phyloP scores from a whole-genome alignment of 2,797 vertebrate species.

The Pangasius larnaudii region DNA sequence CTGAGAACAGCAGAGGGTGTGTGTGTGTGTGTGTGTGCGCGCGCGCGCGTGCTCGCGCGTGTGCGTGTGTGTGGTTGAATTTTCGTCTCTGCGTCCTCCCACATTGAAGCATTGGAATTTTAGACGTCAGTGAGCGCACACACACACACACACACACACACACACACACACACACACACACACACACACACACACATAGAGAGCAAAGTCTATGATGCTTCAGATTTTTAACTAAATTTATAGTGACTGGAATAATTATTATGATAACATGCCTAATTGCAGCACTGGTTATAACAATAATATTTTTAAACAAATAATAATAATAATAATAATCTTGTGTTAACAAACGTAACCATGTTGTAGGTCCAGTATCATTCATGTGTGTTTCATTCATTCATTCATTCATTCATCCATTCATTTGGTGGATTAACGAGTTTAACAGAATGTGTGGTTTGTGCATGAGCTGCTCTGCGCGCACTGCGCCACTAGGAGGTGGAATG shows the following conservation, averaged over 20 bases:
- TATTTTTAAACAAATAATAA: neutral
- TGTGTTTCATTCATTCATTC: neutral
- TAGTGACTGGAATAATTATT: neutral
- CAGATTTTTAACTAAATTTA: neutral
- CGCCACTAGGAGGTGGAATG: constrained; percentile 75
- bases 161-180: neutral
- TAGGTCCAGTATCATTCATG: no score
- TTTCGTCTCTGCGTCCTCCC: constrained; percentile 47
- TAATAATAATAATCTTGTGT: neutral
- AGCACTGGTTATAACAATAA: neutral
- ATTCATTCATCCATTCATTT: neutral
- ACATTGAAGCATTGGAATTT: constrained; percentile 39
- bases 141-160: neutral
- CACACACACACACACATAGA: neutral
- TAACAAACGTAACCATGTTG: neutral
- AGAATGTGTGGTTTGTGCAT: neutral
- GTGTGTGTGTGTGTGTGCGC: constrained; percentile 45
- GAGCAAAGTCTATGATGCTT: neutral
- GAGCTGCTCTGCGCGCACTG: constrained; percentile 32
- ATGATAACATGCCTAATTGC: neutral
- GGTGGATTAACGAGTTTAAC: constrained; percentile 15
- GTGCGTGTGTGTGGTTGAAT: constrained; percentile 32
- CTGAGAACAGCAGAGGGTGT: constrained; percentile 39
- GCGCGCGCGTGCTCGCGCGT: constrained; percentile 24
- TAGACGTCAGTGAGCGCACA: constrained; percentile 1